phyloP scores from a whole-genome alignment of 2,113 vertebrate genomes.

The Alethe diademata region DNA sequence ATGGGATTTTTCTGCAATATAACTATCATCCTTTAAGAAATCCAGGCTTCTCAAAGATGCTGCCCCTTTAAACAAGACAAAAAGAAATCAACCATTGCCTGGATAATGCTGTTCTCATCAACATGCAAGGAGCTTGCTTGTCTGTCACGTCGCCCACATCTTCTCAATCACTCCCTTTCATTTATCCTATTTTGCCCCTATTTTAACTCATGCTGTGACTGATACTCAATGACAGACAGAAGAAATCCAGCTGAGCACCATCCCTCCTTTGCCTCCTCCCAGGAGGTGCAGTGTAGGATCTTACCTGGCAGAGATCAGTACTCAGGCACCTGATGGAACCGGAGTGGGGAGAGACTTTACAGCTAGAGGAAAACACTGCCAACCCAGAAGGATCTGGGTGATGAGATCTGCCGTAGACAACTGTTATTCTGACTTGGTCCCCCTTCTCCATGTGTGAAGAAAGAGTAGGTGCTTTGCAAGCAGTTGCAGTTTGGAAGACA shows the following conservation, averaged over 20 bases:
- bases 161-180: constrained; percentile 75
- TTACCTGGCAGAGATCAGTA: background rate
- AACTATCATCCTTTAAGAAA: background rate
- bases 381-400: background rate
- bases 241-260: constrained; percentile 58
- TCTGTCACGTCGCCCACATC: constrained; percentile 73
- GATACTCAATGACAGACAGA: constrained; percentile 53
- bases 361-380: background rate
- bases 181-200: constrained; percentile 70
- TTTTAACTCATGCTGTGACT: constrained; percentile 64
- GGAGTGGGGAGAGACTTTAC: background rate
- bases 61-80: constrained; percentile 67
- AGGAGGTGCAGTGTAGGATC: background rate
- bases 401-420: background rate
- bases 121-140: constrained; percentile 72
- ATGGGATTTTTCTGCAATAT: background rate
- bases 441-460: background rate
- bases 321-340: background rate
- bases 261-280: background rate
- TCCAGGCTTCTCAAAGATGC: constrained; percentile 1
- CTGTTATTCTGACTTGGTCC: background rate
- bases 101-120: constrained; percentile 72
- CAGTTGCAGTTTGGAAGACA: background rate
- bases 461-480: constrained; percentile 36
- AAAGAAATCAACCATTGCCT: constrained; percentile 46